Conservation (phyloP, 1,140 invertebrate genomes). For the Epicauta chinensis region DNA sequence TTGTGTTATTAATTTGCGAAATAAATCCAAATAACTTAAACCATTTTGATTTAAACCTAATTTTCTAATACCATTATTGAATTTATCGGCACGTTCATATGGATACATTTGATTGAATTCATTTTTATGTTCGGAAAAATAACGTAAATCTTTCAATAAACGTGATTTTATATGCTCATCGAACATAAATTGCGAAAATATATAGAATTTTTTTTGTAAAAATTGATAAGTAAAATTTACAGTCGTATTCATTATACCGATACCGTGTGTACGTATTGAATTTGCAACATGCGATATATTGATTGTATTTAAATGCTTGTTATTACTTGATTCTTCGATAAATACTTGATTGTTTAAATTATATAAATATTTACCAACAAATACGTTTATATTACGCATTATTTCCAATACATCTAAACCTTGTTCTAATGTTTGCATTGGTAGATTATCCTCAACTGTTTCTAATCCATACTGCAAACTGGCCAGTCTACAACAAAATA, state of each 20-base stretch:
- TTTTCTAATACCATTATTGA: constrained; percentile 87
- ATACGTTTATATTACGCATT: constrained; percentile 94
- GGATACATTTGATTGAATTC: constrained; percentile 58
- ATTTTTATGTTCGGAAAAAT: constrained; percentile 55
- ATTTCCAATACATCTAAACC: constrained; percentile 97
- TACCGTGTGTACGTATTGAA: constrained; percentile 95
- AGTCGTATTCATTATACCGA: constrained; percentile 95
- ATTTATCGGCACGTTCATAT: constrained; percentile 91
- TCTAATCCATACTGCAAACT: constrained; percentile 75
- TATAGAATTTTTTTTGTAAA: constrained; percentile 86
- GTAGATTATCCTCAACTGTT: constrained; percentile 85
- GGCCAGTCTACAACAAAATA: constrained; percentile 60
- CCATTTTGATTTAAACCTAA: constrained; percentile 80
- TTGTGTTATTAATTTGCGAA: constrained; percentile 85
- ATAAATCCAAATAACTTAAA: constrained; percentile 86
- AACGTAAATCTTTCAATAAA: constrained; percentile 83
- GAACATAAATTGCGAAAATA: constrained; percentile 96
- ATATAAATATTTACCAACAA: constrained; percentile 91
- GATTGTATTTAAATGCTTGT: constrained; percentile 94
- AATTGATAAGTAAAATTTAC: constrained; percentile 98
- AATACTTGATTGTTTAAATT: constrained; percentile 98
- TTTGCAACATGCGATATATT: constrained; percentile 94
- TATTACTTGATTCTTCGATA: constrained; percentile 84
- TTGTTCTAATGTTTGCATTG: constrained; percentile 94
- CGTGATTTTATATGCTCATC: constrained; percentile 98